Conservation (phyloP, 1,140 invertebrate genomes). For the Temnothorax longispinosus region DNA sequence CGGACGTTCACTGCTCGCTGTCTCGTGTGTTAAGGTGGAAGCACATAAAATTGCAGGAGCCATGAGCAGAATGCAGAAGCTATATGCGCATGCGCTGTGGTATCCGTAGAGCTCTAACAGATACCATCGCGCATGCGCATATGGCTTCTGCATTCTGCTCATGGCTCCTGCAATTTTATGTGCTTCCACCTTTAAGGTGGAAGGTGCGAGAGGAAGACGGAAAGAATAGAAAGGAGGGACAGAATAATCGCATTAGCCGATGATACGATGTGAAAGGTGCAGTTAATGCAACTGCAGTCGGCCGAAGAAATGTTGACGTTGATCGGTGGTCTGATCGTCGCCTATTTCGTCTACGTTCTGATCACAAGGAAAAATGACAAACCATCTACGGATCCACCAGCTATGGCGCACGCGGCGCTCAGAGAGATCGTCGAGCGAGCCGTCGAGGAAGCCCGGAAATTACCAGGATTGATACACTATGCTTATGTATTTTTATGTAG, state of each 20-base stretch:
- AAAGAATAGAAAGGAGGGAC: not conserved
- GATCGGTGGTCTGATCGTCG: conserved; percentile 81
- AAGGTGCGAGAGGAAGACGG: conserved; percentile 58
- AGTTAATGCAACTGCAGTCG: conserved; percentile 80
- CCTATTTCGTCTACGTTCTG: conserved; percentile 81
- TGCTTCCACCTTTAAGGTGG: too few relatives aligned
- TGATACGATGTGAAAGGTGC: conserved; percentile 62
- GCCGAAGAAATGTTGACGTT: conserved; percentile 82
- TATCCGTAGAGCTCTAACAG: too few relatives aligned
- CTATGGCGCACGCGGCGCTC: conserved; percentile 87
- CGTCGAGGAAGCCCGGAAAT: conserved; percentile 89
- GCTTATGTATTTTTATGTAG: too few relatives aligned
- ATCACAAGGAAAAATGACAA: conserved; percentile 80
- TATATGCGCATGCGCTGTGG: too few relatives aligned
- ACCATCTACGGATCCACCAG: conserved; percentile 74
- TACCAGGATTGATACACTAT: conserved; percentile 87
- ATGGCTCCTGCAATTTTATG: too few relatives aligned
- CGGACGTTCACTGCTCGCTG: too few relatives aligned
- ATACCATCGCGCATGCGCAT: too few relatives aligned
- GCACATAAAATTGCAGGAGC: too few relatives aligned
- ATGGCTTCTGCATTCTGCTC: too few relatives aligned
- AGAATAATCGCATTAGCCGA: not conserved
- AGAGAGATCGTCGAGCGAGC: conserved; percentile 89
- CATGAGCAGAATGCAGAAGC: too few relatives aligned
- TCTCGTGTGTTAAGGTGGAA: too few relatives aligned